Evolutionary conservation across 2,113 vertebrate genomes (phyloP), one percentile per base, ranked within the genome.

Genomic region (Chloropsis cyanopogon): DNA sequence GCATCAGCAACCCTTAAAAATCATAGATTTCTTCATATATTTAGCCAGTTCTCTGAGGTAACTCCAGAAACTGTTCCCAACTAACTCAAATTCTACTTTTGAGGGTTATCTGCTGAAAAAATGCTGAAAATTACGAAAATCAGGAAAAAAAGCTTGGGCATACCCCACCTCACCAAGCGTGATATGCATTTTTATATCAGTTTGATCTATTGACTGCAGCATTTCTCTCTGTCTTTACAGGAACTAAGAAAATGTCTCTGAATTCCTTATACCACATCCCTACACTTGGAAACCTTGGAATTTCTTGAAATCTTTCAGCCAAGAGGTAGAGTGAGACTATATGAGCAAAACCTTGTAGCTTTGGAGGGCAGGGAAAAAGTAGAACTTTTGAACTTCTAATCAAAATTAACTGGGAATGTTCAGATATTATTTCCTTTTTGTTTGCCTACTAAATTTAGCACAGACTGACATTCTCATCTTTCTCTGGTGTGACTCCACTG

Each of bases 11-110:
- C 23, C 14, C 9, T 86, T 47, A 42, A 54, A 83, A 41, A 0
- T 0, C 14, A 8, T 8, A 5, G 2, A 12, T 52, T 68, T 68
- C 23, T 86, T 75, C 6, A 11, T 39, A 1, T 33, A 0, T 46
- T 29, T 28, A 72, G 33, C 7, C 53, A 29, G 6, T 52, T 88
- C 9, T 64, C 44, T 14, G 24, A 47, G 24, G 7, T 14, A 59
- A 41, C 10, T 78, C 20, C 28, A 37, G 35, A 88, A 76, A 3
- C 3, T 1, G 14, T 25, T 91, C 19, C 21, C 25, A 72, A 13
- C 3, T 35, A 60, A 37, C 37, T 37, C 37, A 37, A 37, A 16
- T 6, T 39, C 22, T 5, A 6, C 18, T 52, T 68, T 68, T 19
- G 21, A 52, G 35, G 15, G 11, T 64, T 6, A 39, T 21, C 46